Percentiles rank a stretch among this genome's conserved stretches.
These are phyloP conservation scores for Hypercompe scribonia DNA, from an alignment of 2,888 invertebrate species.

Conservation along the genomic window DNA sequence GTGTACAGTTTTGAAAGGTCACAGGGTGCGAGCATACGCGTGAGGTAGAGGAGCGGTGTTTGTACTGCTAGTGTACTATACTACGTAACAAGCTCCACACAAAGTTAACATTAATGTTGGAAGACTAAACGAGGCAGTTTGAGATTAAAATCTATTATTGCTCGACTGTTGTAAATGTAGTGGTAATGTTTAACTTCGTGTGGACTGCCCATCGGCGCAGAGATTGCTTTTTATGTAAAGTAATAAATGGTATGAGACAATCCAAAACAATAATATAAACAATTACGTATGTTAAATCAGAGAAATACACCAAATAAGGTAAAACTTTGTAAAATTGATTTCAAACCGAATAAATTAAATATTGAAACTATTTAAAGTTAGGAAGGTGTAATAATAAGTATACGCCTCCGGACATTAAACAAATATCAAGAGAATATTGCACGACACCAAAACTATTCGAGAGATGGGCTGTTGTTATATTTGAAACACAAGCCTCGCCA, in stretches of 20 bases:
- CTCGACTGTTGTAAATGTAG: not conserved
- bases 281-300: not conserved
- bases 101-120: not conserved
- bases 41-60: not conserved
- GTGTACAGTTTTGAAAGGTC: not conserved
- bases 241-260: no score
- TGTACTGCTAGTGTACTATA: not conserved
- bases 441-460: conserved; percentile 12
- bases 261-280: no score
- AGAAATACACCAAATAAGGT: not conserved
- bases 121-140: not conserved
- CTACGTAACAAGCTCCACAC: not conserved
- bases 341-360: not conserved
- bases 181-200: not conserved
- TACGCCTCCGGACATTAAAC: no score
- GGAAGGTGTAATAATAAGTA: not conserved
- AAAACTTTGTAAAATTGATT: not conserved
- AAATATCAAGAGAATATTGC: conserved; percentile 2
- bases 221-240: not conserved
- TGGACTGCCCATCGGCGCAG: not conserved
- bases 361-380: not conserved
- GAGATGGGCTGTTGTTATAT: conserved; percentile 17
- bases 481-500: conserved; percentile 9
- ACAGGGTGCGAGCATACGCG: not conserved
- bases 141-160: not conserved